Evolutionary conservation across 2,888 invertebrate genomes (phyloP), one percentile per base, ranked within the genome.

Genomic region (Trissolcus brochymenae): DNA sequence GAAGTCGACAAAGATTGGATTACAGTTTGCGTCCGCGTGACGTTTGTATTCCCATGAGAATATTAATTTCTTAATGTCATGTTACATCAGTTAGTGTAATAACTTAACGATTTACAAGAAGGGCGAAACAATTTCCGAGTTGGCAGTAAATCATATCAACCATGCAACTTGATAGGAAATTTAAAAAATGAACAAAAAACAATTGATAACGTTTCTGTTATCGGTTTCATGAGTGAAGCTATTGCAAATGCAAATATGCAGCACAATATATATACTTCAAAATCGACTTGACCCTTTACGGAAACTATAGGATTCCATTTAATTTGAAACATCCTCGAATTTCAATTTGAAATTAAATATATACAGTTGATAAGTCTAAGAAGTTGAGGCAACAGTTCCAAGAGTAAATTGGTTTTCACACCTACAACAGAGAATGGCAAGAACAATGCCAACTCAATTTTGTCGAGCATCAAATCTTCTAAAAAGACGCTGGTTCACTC

Each of bases 21-120:
- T 73, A 60, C 43, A 66, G 61, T 73, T 66, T 73, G 66, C 56
- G 56, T 35, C 53, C 16, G 53, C 54, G 41, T 65, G 51, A 65
- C 65, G 1, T 6, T 65, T 65, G 49, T 70, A 55, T 68, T 13
- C 68, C 60, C 59, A n/a, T 1, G 13, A 35, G 64, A 68, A 65
- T 51, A 60, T 65, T 70, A 70, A 76, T 68, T 25, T 55, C 16
- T 59, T 57, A 70, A 70, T 59, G 70, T 76, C 68, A 75, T 54
- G 51, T 50, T 40, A 68, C 35, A 73, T 55, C 61, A 51, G 43
- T 56, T 66, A 9, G 55, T 29, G 6, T 55, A 55, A 66, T 66
- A 73, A 54, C 9, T 71, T 16, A 1, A 9, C 21, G 54, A 64
- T 59, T 59, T 6, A 25, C 4, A 25, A 25, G 25, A 25, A 25